Percentiles rank a stretch among this genome's conserved stretches.
phyloP scores from a whole-genome alignment of 2,888 invertebrate species.

The Ectemnius cavifrons region DNA sequence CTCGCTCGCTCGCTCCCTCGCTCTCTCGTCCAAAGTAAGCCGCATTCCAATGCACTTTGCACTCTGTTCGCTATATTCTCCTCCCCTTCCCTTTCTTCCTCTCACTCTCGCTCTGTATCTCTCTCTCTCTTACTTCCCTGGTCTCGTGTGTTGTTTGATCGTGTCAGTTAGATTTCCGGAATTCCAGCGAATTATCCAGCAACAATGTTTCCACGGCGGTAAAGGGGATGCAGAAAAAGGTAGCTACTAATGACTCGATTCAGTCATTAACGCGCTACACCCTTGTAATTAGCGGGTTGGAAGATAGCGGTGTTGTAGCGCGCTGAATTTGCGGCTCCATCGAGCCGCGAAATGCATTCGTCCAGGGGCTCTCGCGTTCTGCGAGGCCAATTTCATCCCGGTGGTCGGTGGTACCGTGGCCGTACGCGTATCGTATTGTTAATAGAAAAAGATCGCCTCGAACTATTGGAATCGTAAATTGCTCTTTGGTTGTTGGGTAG shows the following conservation, averaged over 20 bases:
- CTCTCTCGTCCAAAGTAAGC: slow-evolving; percentile 7
- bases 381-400: background rate
- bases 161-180: background rate
- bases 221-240: background rate
- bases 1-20: slow-evolving; percentile 15
- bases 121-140: background rate
- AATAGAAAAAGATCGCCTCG: background rate
- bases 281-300: slow-evolving; percentile 2
- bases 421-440: background rate
- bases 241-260: background rate
- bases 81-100: background rate
- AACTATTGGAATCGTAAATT: slow-evolving; percentile 4
- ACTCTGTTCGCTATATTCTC: background rate
- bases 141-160: background rate
- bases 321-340: slow-evolving; percentile 5
- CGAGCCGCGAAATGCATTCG: slow-evolving; percentile 6
- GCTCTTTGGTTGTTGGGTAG: background rate
- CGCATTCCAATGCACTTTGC: background rate
- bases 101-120: background rate
- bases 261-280: background rate
- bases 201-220: background rate
- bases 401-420: background rate
- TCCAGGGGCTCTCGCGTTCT: background rate
- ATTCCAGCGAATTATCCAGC: slow-evolving; percentile 4
- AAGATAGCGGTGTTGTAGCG: background rate